Percentiles rank a stretch among this genome's conserved stretches.
Conservation (phyloP, 2,888 invertebrate species). For the Luperina nickerlii region DNA sequence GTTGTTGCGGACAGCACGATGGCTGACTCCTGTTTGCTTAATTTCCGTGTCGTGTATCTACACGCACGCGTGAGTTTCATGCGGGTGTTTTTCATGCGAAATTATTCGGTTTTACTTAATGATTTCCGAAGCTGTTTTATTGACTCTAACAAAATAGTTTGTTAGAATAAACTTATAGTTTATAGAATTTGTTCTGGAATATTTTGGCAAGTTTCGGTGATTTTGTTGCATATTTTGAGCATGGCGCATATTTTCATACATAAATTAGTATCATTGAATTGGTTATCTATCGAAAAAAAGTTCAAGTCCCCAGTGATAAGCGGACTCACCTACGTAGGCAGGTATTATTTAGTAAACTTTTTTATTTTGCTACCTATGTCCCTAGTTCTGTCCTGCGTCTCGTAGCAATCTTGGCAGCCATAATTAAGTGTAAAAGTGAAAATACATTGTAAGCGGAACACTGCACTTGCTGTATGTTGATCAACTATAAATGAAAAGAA, state of each 20-base stretch:
- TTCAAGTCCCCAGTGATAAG: neutral
- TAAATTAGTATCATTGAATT: neutral
- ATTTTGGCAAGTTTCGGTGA: neutral
- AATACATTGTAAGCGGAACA: slow-evolving; percentile 38
- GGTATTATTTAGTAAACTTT: neutral
- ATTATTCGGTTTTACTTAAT: neutral
- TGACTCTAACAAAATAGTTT: neutral
- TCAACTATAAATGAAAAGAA: slow-evolving; percentile 29
- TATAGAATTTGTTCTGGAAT: neutral
- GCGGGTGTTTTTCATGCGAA: slow-evolving; percentile 3
- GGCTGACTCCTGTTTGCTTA: no score
- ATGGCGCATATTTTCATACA: neutral
- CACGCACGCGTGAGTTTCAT: no score
- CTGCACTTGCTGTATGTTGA: slow-evolving; percentile 15
- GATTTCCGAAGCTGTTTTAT: neutral
- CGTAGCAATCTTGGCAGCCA: slow-evolving; percentile 51
- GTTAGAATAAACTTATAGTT: neutral
- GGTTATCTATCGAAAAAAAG: neutral
- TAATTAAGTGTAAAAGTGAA: slow-evolving; percentile 55
- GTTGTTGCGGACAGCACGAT: no score
- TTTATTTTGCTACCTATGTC: neutral
- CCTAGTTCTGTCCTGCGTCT: slow-evolving; percentile 35
- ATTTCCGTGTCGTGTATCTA: no score
- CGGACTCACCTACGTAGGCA: no score
- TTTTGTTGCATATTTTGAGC: neutral